Evolutionary conservation across 2,797 vertebrate species (phyloP).

Genomic region (Naso thynnoides): DNA sequence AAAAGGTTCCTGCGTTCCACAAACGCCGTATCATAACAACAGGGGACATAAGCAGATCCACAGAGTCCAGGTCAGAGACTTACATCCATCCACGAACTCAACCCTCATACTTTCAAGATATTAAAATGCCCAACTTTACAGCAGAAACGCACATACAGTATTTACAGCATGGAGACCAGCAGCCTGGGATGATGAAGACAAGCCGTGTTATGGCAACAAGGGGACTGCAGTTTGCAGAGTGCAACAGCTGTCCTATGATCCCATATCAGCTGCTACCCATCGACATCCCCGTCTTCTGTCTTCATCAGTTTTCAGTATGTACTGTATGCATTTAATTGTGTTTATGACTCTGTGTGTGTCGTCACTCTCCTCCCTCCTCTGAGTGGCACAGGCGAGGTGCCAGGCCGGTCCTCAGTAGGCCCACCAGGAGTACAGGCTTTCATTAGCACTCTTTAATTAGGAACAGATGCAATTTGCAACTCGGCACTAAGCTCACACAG

Average conservation of each 20-base stretch:
- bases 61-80: too few relatives aligned
- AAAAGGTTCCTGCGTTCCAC: too few relatives aligned
- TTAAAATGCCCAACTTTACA: too few relatives aligned
- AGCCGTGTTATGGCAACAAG: constrained; percentile 18
- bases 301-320: constrained; percentile 37
- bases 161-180: constrained; percentile 10
- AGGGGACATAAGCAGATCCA: too few relatives aligned
- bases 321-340: constrained; percentile 32
- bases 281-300: constrained; percentile 54
- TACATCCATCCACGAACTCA: too few relatives aligned
- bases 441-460: constrained; percentile 90
- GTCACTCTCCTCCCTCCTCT: constrained; percentile 32
- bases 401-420: constrained; percentile 66
- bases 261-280: constrained; percentile 35
- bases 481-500: constrained; percentile 37
- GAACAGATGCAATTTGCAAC: constrained; percentile 87
- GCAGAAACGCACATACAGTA: too few relatives aligned
- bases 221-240: background rate
- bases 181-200: constrained; percentile 16
- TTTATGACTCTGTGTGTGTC: constrained; percentile 25
- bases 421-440: constrained; percentile 84
- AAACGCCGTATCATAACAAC: too few relatives aligned
- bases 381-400: constrained; percentile 64
- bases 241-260: constrained; percentile 23
- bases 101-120: too few relatives aligned